These are phyloP conservation scores for Lepidurus packardi DNA, from an alignment of 1,140 invertebrate species.

Conservation along the genomic window DNA sequence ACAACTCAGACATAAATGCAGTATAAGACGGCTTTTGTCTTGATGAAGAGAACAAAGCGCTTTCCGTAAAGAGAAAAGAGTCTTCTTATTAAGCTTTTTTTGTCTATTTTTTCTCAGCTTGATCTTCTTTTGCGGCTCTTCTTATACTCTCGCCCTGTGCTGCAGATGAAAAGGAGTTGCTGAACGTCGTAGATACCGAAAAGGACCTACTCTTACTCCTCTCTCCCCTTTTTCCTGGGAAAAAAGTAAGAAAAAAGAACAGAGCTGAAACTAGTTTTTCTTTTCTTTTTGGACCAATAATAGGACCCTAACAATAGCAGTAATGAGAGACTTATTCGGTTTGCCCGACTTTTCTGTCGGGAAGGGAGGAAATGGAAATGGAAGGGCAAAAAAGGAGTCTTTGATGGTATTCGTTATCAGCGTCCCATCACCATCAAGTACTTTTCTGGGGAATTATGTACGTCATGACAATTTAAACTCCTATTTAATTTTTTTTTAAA, in stretches of 20 bases:
- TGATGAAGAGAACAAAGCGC: not conserved
- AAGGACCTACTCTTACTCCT: not conserved
- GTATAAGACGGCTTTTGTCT: not conserved
- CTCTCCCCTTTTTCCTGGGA: not conserved
- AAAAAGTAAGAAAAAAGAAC: not conserved
- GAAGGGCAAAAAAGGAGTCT: not conserved
- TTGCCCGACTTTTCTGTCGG: not conserved
- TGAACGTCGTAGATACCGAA: not conserved
- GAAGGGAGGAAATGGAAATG: not conserved
- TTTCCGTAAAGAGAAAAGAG: not conserved
- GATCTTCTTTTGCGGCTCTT: not conserved
- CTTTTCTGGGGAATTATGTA: not conserved
- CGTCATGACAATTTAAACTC: no score
- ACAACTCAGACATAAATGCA: not conserved
- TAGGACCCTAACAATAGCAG: not conserved
- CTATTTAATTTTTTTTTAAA: no score
- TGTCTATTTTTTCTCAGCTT: not conserved
- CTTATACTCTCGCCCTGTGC: not conserved
- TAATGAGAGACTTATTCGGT: slow-evolving; percentile 19
- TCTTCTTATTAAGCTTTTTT: not conserved
- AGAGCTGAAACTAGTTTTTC: not conserved
- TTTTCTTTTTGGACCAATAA: not conserved
- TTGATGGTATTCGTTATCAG: not conserved
- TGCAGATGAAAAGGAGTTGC: not conserved
- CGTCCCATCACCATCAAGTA: not conserved